Base-by-base conservation (phyloP, 2,888 invertebrate species). In the Rhorus exstirpatorius region DNA sequence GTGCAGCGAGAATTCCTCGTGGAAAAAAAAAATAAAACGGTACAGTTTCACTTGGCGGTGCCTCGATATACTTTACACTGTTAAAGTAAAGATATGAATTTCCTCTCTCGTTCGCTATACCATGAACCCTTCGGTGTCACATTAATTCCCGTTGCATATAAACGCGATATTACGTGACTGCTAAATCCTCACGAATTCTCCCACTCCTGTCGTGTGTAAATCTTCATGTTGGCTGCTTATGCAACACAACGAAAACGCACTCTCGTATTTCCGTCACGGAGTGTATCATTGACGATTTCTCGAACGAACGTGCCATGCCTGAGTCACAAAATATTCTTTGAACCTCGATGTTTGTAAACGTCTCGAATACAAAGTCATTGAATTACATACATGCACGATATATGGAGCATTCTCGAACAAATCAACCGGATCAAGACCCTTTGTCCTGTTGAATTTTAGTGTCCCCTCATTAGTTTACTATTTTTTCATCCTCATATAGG, bases 261-360 rank as follows among this genome's bases (percentile, higher is more conserved):
- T 72, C 76, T 77, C 19, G 58, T 77, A 72, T 72, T 81, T 72
- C 31, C 49, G 76, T 60, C 65, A 60, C 76, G 41, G 51, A 41
- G n/a, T 41, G n/a, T 49, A 49, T 55, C 31, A 19, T 10, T 26
- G 58, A 67, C 71, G 21, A 31, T 55, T 44, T 60, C 46, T 21
- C 24, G 31, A 10, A 53, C 31, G 7, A 17, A 55, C 19, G 38
- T 26, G 24, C 68, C 19, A 17, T 31, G 44, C 67, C 53, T 81
- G 72, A 81, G 55, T 72, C 67, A 55, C n/a, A 77, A 81, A 55
- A 41, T 38, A 44, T 74, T 81, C 81, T 31, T 38, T 49, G 67
- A 77, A 81, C 31, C 49, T 71, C 1, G 12, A 55, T n/a, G n/a
- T n/a, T 1, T 14, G 44, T 46, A 49, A 49, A 49, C 24, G 49